These are phyloP conservation scores for Gasterosteus nipponicus DNA, from an alignment of 2,113 vertebrate genomes.

Conservation along the genomic window DNA sequence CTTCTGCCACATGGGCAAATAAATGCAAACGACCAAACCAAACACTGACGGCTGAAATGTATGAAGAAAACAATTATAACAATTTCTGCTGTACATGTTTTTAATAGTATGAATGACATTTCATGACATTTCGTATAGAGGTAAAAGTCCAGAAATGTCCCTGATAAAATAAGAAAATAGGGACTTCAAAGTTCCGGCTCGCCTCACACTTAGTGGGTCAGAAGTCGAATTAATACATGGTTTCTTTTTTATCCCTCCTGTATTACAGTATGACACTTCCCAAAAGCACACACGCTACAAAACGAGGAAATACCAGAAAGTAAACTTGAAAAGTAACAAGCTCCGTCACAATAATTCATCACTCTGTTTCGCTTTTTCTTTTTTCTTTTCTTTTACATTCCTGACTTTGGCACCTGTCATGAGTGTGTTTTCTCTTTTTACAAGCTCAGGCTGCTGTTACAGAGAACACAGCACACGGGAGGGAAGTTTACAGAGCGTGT, in stretches of 20 bases:
- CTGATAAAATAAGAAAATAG: background rate
- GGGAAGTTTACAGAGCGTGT: slow-evolving; percentile 76
- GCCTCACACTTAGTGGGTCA: background rate
- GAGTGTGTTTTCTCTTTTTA: slow-evolving; percentile 61
- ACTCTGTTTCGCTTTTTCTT: slow-evolving; percentile 50
- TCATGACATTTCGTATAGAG: no score
- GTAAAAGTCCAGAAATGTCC: background rate
- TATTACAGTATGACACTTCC: background rate
- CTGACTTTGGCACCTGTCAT: slow-evolving; percentile 79
- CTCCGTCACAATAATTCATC: slow-evolving; percentile 52
- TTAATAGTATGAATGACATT: background rate
- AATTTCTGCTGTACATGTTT: background rate
- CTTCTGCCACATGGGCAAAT: background rate
- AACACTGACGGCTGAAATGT: background rate
- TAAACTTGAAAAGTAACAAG: slow-evolving; percentile 1
- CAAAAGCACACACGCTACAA: background rate
- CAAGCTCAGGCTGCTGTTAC: slow-evolving; percentile 58
- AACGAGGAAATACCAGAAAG: background rate
- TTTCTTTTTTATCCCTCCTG: background rate
- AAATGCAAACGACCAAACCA: background rate
- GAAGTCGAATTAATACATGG: background rate
- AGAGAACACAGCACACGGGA: slow-evolving; percentile 64
- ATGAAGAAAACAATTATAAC: background rate
- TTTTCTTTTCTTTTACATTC: slow-evolving; percentile 53
- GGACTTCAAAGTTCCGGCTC: background rate